These are phyloP conservation scores for Sesia apiformis DNA, from an alignment of 2,888 invertebrate species.

Conservation along the genomic window DNA sequence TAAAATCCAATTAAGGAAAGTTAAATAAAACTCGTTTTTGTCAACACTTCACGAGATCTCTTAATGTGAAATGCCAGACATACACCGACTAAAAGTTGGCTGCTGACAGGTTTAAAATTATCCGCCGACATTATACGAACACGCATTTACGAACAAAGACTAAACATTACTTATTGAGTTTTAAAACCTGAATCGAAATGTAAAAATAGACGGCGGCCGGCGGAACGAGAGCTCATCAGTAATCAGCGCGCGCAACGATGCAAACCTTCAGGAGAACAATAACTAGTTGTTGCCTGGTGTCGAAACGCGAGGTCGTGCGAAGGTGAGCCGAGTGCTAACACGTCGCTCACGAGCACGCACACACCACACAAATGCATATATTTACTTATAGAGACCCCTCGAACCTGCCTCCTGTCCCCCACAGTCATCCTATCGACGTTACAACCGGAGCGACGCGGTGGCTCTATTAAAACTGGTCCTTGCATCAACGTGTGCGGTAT, in stretches of 20 bases:
- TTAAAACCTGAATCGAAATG: constrained; percentile 12
- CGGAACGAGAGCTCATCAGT: constrained; percentile 49
- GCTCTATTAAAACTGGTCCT: constrained; percentile 20
- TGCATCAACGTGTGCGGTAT: constrained; percentile 34
- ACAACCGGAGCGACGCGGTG: constrained; percentile 7
- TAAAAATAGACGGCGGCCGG: constrained; percentile 41
- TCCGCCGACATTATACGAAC: background rate
- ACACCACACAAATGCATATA: constrained; percentile 14
- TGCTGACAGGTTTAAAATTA: background rate
- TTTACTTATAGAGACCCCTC: constrained; percentile 3
- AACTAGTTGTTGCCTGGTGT: constrained; percentile 55
- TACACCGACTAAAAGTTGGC: background rate
- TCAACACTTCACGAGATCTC: too few species aligned
- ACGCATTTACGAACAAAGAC: background rate
- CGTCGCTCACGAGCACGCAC: constrained; percentile 47
- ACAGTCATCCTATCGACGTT: background rate
- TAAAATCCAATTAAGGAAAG: too few species aligned
- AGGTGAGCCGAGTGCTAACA: constrained; percentile 65
- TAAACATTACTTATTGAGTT: background rate
- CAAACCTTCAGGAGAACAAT: constrained; percentile 66
- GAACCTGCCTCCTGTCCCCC: background rate
- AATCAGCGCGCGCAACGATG: constrained; percentile 52
- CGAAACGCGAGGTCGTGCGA: constrained; percentile 70
- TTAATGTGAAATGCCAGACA: too few species aligned
- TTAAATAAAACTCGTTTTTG: too few species aligned